Base-by-base conservation (phyloP, 2,888 invertebrate genomes). In the Mesorhabditis sp. region DNA sequence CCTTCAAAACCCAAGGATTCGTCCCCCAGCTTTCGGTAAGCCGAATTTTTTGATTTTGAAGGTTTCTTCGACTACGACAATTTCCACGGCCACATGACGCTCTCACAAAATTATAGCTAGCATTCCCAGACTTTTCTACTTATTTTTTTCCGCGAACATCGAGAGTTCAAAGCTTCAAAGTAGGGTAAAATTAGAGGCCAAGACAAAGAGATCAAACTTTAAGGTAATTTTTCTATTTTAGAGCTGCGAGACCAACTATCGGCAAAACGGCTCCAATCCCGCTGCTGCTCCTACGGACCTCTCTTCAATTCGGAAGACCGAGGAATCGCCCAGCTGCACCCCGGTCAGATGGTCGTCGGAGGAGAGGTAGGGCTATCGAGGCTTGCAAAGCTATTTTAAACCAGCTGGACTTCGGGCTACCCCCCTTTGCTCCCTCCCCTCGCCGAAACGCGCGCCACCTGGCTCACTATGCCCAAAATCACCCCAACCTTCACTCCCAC, bases 341-440 rank as follows among this genome's bases (percentile, higher is more conserved):
- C 70, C 66, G 78, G 80, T 28, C 80, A 80, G 70, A 65, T 80
- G 50, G 76, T 76, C 6, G 77, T 80, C 50, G 80, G 80, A 65
- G 80, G 80, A 71, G 80, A 80, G 67, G 77, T 77, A 58, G 58
- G 58, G 7, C n/a, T 50, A 64, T 74, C 43, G 74, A 77, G 42
- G 66, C 72, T 28, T 69, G 65, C 45, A 72, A 72, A 67, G 28
- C 1, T 28, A 28, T 28, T 28, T 28, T 28, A 28, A 28, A 28
- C 28, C 28, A 28, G 28, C 28, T 28, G 28, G 28, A 28, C 28
- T 28, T 28, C 28, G 28, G 28, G 28, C 28, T 28, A 28, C 28
- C 28, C 28, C 28, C 28, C 28, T 28, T 28, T 2, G 28, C 28
- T 28, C 28, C 28, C 28, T 28, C 28, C 28, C 28, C 28, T 28